Evolutionary conservation across 2,888 invertebrate genomes (phyloP), one percentile per base, ranked within the genome.

Genomic region (Cinara cedri): DNA sequence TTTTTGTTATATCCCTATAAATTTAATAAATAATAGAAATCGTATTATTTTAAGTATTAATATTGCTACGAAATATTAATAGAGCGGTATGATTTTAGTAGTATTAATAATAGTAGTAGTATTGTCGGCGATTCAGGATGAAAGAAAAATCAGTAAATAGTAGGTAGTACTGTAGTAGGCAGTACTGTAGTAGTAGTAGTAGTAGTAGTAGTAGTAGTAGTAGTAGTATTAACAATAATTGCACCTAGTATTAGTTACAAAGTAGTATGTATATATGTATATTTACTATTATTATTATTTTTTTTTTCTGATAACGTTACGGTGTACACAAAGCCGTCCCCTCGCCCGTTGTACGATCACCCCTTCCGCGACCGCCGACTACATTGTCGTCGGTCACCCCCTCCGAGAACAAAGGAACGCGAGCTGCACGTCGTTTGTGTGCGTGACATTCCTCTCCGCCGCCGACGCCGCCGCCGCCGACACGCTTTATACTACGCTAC

Each of bases 381-480:
- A n/a, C n/a, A n/a, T n/a, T n/a, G n/a, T n/a, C n/a, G n/a, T n/a
- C n/a, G 57, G 65, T 55, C 66, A 46, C 57, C 78, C 78, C 57
- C 78, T 14, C 78, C 42, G 78, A 60, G 78, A 78, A 78, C 78
- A 78, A 78, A 78, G 78, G 70, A 78, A 70, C 70, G 78, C 57
- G 76, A 6, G 3, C 3, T 3, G 34, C 34, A 6, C 34, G 34
- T 34, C 68, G 42, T 24, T 57, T 16, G 68, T 76, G 55, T 57
- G 68, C 68, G 34, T 76, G 76, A 76, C 68, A 76, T 76, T 76
- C 55, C 60, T 68, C 46, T 34, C 24, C 44, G 51, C 6, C 34
- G 49, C 26, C 65, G 13, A 24, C 42, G 14, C 54, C 34, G 21
- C 71, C 42, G n/a, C 42, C 60, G 26, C 62, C 14, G 11, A 13